Conservation (phyloP, 2,113 vertebrate genomes). For the Labeo catla region DNA sequence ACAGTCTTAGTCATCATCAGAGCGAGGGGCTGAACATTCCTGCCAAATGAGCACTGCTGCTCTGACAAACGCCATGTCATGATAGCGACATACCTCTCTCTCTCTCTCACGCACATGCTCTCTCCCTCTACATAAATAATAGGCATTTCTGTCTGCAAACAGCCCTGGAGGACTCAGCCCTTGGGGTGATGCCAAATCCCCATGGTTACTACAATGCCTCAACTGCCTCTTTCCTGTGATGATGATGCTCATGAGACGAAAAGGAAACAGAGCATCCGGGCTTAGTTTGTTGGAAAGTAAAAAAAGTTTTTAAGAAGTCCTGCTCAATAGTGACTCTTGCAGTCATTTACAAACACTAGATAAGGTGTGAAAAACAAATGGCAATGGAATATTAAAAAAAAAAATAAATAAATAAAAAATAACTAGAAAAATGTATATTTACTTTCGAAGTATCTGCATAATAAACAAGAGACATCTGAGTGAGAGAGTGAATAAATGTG, state of each 20-base stretch:
- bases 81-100: conserved; percentile 16
- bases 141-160: conserved; percentile 65
- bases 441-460: neutral
- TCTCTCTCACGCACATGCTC: neutral
- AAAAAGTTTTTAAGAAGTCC: neutral
- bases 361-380: no score
- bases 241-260: conserved; percentile 33
- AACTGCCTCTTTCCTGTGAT: conserved; percentile 62
- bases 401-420: no score
- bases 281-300: conserved; percentile 47
- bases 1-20: conserved; percentile 71
- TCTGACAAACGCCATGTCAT: conserved; percentile 59
- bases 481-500: neutral
- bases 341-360: no score
- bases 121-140: conserved; percentile 58
- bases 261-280: conserved; percentile 53
- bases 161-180: conserved; percentile 55
- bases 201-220: conserved; percentile 69
- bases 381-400: no score
- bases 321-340: neutral
- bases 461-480: neutral
- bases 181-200: conserved; percentile 71
- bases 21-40: conserved; percentile 62
- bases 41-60: conserved; percentile 64
- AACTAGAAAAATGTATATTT: neutral